Conservation (phyloP, 2,888 invertebrate genomes). For the Polydrusus tereticollis region DNA sequence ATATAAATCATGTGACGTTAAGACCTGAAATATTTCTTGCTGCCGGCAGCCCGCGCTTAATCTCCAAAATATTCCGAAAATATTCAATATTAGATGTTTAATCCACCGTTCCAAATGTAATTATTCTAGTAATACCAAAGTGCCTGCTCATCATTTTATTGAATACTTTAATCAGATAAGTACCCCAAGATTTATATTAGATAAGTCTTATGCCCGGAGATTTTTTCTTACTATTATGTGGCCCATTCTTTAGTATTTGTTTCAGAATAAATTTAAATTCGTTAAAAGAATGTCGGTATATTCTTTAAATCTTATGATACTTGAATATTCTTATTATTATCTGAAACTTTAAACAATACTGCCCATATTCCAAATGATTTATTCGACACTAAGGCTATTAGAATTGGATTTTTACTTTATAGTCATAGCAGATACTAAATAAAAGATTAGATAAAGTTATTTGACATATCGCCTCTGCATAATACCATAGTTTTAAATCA, state of each 20-base stretch:
- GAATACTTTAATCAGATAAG: constrained; percentile 41
- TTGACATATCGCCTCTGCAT: constrained; percentile 6
- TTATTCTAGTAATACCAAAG: constrained; percentile 39
- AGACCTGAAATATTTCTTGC: constrained; percentile 21
- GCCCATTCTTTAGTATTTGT: constrained; percentile 39
- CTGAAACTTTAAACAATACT: constrained; percentile 27
- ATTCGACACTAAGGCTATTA: constrained; percentile 33
- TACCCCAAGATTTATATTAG: constrained; percentile 34
- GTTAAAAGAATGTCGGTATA: constrained; percentile 37
- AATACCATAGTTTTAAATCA: neutral
- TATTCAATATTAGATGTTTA: constrained; percentile 41
- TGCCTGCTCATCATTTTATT: constrained; percentile 39
- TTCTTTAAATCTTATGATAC: constrained; percentile 23
- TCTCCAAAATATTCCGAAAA: constrained; percentile 30
- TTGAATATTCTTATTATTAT: constrained; percentile 25
- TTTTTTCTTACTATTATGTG: constrained; percentile 32
- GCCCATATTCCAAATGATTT: constrained; percentile 17
- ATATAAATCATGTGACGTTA: constrained; percentile 40
- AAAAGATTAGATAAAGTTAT: constrained; percentile 10
- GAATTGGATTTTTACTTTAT: constrained; percentile 18
- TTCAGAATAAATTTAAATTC: constrained; percentile 44
- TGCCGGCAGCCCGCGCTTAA: constrained; percentile 37
- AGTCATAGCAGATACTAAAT: constrained; percentile 17
- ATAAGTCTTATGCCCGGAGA: constrained; percentile 23
- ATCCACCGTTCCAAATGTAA: constrained; percentile 42